Conservation (phyloP, 2,797 vertebrate species). For the Tragopan temminckii region DNA sequence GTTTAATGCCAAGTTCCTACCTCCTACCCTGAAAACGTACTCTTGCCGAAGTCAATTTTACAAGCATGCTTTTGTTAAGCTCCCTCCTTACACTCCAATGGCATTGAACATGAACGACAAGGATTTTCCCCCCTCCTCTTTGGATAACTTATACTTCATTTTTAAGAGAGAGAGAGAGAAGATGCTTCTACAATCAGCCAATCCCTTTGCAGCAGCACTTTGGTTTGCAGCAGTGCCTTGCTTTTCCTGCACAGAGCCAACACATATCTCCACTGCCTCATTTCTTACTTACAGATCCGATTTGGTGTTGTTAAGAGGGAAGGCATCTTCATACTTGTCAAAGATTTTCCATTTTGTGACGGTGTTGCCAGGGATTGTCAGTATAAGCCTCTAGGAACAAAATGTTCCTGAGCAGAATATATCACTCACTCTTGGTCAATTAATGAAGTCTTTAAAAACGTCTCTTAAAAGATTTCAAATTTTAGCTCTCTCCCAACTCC, state of each 20-base stretch:
- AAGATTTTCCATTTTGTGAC: neutral
- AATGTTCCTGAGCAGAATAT: neutral
- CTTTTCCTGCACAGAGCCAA: neutral
- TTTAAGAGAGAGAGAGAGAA: neutral
- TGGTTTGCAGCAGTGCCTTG: neutral
- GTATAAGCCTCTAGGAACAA: constrained; percentile 35
- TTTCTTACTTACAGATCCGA: neutral
- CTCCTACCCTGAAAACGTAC: neutral
- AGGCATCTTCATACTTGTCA: neutral
- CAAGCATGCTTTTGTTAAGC: neutral
- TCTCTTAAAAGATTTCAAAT: neutral
- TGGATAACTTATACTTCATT: neutral
- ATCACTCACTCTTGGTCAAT: constrained; percentile 45
- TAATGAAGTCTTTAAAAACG: constrained; percentile 48
- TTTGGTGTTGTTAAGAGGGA: neutral
- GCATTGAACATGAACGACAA: neutral
- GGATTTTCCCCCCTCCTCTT: neutral
- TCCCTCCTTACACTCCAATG: neutral
- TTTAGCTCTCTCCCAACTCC: constrained; percentile 28
- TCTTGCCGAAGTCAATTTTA: neutral
- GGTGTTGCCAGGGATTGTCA: neutral
- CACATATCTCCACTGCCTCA: neutral
- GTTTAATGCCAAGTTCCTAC: neutral
- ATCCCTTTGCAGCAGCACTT: neutral
- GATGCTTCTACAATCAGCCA: neutral